These are phyloP conservation scores for Catajapyx aquilonaris DNA, from an alignment of 1,140 invertebrate species.

Conservation along the genomic window DNA sequence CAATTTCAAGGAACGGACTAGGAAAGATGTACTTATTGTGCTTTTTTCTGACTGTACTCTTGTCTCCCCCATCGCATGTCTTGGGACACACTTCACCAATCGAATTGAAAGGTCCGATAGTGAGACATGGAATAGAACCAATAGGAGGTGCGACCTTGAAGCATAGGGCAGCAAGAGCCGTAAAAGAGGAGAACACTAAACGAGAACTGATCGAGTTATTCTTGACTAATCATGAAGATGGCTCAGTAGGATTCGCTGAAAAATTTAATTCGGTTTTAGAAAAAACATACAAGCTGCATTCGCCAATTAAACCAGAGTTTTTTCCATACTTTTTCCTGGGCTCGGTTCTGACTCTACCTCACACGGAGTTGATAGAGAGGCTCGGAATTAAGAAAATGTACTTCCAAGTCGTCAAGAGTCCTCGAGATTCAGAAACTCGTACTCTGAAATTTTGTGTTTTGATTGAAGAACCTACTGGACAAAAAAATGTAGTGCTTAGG, in stretches of 20 bases:
- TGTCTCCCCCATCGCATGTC: too few relatives aligned
- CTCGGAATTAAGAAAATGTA: neutral
- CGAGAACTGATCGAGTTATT: too few relatives aligned
- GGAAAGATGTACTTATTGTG: too few relatives aligned
- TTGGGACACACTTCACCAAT: too few relatives aligned
- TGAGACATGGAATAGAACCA: too few relatives aligned
- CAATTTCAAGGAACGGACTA: too few relatives aligned
- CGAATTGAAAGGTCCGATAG: too few relatives aligned
- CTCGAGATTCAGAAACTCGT: neutral
- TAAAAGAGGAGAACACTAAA: too few relatives aligned
- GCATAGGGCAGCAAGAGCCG: too few relatives aligned
- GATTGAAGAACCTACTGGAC: neutral
- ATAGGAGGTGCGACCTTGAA: too few relatives aligned
- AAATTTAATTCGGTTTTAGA: neutral
- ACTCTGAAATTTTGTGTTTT: neutral
- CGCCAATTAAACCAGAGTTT: slow-evolving; percentile 1
- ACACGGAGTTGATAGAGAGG: neutral
- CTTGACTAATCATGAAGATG: too few relatives aligned
- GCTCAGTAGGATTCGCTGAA: neutral
- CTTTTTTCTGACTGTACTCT: too few relatives aligned
- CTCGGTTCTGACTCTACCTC: neutral
- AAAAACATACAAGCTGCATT: neutral
- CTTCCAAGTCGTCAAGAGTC: neutral
- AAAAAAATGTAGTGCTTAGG: neutral
- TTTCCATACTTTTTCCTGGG: neutral